phyloP scores from a whole-genome alignment of 2,113 vertebrate genomes.

The Caloenas nicobarica region DNA sequence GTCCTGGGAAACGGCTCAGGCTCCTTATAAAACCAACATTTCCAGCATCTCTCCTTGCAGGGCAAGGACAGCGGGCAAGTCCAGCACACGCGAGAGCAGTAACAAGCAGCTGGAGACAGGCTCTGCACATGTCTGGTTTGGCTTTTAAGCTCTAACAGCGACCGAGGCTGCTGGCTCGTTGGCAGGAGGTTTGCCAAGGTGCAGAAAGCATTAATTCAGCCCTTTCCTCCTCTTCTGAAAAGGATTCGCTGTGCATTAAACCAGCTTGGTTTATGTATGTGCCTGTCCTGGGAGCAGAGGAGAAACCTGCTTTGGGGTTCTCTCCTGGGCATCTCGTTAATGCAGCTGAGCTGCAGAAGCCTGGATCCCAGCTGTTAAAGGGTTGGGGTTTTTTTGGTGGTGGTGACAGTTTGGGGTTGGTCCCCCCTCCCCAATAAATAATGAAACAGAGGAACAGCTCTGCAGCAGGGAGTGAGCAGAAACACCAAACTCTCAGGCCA shows the following conservation, averaged over 20 bases:
- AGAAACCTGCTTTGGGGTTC: not conserved
- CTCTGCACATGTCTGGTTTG: not conserved
- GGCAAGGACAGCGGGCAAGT: not conserved
- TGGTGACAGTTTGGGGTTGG: not conserved
- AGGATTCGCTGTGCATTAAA: not conserved
- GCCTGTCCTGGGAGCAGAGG: not conserved
- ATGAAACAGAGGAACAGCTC: not conserved
- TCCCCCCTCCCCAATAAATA: not conserved
- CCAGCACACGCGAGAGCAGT: not conserved
- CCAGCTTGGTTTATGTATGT: not conserved
- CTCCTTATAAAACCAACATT: not conserved
- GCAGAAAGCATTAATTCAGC: not conserved
- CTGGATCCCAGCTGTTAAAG: not conserved
- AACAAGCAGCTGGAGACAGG: not conserved
- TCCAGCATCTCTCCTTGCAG: not conserved
- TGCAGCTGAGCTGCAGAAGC: not conserved
- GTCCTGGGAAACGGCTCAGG: not conserved
- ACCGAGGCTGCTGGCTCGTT: not conserved
- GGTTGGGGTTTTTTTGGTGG: not conserved
- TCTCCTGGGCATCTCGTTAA: not conserved
- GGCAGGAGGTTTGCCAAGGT: slow-evolving; percentile 17
- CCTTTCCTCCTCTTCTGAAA: not conserved
- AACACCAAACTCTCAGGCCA: not conserved
- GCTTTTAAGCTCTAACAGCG: not conserved
- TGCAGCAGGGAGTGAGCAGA: not conserved